A percentile compares a stretch with the other conserved stretches of the same genome.
Conservation (phyloP, 2,888 invertebrate genomes). For the Pediacus dermestoides region DNA sequence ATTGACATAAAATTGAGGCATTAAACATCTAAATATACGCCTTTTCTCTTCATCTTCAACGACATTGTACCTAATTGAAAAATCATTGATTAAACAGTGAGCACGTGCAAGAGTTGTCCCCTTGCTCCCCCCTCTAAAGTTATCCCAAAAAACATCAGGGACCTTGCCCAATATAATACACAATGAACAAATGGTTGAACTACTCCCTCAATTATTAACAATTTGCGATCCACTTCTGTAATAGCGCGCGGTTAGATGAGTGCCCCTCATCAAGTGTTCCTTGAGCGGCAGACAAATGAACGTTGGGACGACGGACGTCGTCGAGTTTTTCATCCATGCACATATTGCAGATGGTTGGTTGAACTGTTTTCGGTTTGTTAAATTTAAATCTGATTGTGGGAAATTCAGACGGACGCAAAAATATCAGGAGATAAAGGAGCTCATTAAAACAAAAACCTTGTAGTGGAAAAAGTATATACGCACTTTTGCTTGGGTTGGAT, state of each 20-base stretch:
- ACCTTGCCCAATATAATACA: slow-evolving; percentile 15
- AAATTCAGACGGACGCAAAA: too few relatives aligned
- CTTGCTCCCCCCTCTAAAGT: slow-evolving; percentile 24
- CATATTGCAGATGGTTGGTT: slow-evolving; percentile 25
- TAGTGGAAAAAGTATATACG: too few relatives aligned
- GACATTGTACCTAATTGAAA: slow-evolving; percentile 1
- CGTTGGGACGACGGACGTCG: slow-evolving; percentile 30
- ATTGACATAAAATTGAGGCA: too few relatives aligned
- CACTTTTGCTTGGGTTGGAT: too few relatives aligned
- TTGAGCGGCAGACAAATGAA: slow-evolving; percentile 45
- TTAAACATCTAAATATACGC: too few relatives aligned
- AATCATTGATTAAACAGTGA: slow-evolving; percentile 4
- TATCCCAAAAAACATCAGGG: slow-evolving; percentile 27
- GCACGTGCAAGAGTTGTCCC: slow-evolving; percentile 25
- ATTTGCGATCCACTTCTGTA: slow-evolving; percentile 42
- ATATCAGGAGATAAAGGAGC: too few relatives aligned
- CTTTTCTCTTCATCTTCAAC: too few relatives aligned
- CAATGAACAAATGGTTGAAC: slow-evolving; percentile 31
- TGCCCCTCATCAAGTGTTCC: slow-evolving; percentile 39
- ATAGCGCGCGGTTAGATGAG: slow-evolving; percentile 42
- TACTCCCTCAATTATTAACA: slow-evolving; percentile 46
- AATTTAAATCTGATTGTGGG: too few relatives aligned
- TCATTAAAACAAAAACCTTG: too few relatives aligned
- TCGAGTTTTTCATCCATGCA: slow-evolving; percentile 22
- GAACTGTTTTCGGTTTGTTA: slow-evolving; percentile 26